phyloP scores from a whole-genome alignment of 1,140 invertebrate genomes.

The Drosophila azteca region DNA sequence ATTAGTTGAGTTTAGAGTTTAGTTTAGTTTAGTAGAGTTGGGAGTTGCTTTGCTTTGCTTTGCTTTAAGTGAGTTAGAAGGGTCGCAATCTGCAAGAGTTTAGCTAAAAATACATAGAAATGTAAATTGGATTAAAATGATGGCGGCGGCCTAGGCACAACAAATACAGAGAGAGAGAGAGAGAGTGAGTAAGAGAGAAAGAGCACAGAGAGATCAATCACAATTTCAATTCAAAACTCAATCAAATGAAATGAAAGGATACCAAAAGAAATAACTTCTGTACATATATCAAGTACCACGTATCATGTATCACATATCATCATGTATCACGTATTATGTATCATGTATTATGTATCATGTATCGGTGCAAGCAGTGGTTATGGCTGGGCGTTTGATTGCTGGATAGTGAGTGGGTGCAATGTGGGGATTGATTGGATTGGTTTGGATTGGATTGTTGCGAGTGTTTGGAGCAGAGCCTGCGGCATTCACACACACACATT shows the following conservation, averaged over 20 bases:
- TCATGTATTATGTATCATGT: too few relatives aligned
- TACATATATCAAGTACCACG: too few relatives aligned
- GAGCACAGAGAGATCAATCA: not conserved
- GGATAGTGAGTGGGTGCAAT: too few relatives aligned
- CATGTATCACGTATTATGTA: too few relatives aligned
- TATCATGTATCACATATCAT: too few relatives aligned
- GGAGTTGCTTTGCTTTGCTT: conserved; percentile 13
- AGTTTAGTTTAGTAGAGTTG: conserved; percentile 11
- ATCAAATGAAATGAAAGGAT: conserved; percentile 1
- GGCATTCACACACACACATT: conserved; percentile 16
- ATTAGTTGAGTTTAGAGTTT: conserved; percentile 14
- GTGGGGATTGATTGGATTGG: too few relatives aligned
- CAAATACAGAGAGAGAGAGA: conserved; percentile 22
- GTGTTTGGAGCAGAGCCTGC: not conserved
- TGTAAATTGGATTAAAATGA: conserved; percentile 56
- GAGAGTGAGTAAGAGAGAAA: not conserved
- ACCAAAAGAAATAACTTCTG: conserved; percentile 2
- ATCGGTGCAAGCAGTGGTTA: too few relatives aligned
- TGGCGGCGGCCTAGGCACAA: conserved; percentile 28
- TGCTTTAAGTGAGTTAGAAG: conserved; percentile 58
- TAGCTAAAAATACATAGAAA: conserved; percentile 81
- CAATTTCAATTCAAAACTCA: too few relatives aligned
- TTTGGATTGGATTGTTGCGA: too few relatives aligned
- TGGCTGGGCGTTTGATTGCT: too few relatives aligned
- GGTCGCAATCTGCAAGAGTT: conserved; percentile 72